Evolutionary conservation across 2,113 vertebrate genomes (phyloP).

Genomic region (Gopherus flavomarginatus): DNA sequence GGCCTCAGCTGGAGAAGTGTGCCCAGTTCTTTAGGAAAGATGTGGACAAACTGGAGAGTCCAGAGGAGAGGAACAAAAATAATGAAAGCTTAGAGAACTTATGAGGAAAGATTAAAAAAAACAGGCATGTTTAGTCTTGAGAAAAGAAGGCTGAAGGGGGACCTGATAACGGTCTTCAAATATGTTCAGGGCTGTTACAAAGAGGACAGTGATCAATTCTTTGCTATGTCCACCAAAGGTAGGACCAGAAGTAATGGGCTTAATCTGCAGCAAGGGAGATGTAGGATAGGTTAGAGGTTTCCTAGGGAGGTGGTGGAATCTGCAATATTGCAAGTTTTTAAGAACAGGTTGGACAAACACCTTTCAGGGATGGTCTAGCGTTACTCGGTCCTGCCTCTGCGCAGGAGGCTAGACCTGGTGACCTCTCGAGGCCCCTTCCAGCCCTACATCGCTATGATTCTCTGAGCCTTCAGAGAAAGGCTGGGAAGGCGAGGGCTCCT

Average conservation of each 20-base stretch:
- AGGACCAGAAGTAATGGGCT: not conserved
- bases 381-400: not conserved
- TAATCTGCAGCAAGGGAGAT: not conserved
- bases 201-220: not conserved
- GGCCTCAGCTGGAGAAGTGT: not conserved
- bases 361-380: not conserved
- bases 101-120: not conserved
- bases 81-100: not conserved
- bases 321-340: not conserved
- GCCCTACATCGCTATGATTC: not conserved
- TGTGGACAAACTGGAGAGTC: not conserved
- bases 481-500: not conserved
- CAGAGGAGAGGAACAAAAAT: not conserved
- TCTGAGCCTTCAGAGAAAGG: not conserved
- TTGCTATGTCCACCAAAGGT: not conserved
- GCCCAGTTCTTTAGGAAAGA: not conserved
- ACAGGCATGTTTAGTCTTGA: not conserved
- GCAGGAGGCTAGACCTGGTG: not conserved
- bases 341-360: not conserved
- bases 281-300: not conserved
- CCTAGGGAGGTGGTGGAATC: not conserved
- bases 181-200: not conserved
- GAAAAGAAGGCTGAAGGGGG: not conserved
- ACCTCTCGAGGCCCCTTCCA: not conserved
- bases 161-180: not conserved